A percentile compares a stretch with the other conserved stretches of the same genome.
Evolutionary conservation across 2,113 vertebrate species (phyloP).

Genomic region (Meriones unguiculatus): DNA sequence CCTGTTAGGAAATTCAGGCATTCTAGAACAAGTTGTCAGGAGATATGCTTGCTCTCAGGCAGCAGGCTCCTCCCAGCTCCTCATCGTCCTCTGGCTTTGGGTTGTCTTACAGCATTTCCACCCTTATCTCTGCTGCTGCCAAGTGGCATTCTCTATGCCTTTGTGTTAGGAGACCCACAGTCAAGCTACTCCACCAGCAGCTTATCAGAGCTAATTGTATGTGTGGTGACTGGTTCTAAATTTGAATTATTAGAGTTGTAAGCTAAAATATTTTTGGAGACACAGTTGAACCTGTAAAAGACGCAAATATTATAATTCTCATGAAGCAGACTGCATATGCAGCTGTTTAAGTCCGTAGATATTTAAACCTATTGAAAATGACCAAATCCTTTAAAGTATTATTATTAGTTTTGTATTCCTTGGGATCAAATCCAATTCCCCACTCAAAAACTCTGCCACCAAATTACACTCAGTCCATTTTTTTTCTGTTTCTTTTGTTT

Average conservation of each 20-base stretch:
- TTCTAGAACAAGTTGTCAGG: rapidly evolving
- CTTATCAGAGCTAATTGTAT: background rate
- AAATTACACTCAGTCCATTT: background rate
- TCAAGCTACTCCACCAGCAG: background rate
- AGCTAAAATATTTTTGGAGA: background rate
- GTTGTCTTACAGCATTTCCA: background rate
- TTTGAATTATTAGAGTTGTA: background rate
- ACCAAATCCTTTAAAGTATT: background rate
- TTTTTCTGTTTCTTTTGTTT: background rate
- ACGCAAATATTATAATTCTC: background rate
- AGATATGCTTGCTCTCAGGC: background rate
- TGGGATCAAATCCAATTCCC: background rate
- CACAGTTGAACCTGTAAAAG: background rate
- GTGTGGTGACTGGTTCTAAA: background rate
- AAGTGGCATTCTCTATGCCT: rapidly evolving
- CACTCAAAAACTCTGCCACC: background rate
- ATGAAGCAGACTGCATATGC: background rate
- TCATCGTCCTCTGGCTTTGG: rapidly evolving
- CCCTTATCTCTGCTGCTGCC: too few relatives aligned
- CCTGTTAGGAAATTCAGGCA: background rate
- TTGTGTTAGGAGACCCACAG: background rate
- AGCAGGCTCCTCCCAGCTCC: background rate
- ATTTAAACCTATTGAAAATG: background rate
- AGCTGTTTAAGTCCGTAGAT: background rate
- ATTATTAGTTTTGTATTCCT: background rate